A percentile compares a stretch with the other conserved stretches of the same genome.
These are phyloP conservation scores for Engraulis encrasicolus DNA, from an alignment of 2,113 vertebrate genomes.

Conservation along the genomic window DNA sequence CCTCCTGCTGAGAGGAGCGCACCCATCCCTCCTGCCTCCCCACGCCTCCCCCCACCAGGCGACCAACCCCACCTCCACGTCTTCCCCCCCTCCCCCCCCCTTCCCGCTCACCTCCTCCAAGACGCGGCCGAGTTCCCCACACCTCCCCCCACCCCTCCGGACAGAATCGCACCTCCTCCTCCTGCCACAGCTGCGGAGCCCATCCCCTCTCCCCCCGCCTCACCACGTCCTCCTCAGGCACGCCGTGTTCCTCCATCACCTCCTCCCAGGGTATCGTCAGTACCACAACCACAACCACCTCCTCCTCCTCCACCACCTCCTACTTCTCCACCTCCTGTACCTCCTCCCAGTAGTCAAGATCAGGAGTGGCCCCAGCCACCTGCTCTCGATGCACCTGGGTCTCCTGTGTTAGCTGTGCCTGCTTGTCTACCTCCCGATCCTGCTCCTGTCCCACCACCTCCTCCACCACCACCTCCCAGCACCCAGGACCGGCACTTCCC, in stretches of 20 bases:
- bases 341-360: background rate
- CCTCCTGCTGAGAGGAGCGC: slow-evolving; percentile 54
- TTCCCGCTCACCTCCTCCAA: slow-evolving; percentile 57
- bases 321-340: background rate
- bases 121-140: slow-evolving; percentile 63
- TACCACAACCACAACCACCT: too few species aligned
- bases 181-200: background rate
- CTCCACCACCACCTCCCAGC: background rate
- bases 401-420: background rate
- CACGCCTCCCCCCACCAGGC: slow-evolving; percentile 53
- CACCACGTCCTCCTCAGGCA: slow-evolving; percentile 39
- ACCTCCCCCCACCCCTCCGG: slow-evolving; percentile 62
- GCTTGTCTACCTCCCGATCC: background rate
- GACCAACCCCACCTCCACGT: slow-evolving; percentile 44
- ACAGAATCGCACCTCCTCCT: slow-evolving; percentile 30
- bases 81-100: slow-evolving; percentile 47
- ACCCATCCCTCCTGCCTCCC: slow-evolving; percentile 45
- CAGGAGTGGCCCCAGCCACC: too few species aligned
- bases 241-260: background rate
- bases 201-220: slow-evolving; percentile 34
- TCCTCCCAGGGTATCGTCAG: too few species aligned
- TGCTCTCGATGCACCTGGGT: background rate
- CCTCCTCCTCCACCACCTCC: background rate
- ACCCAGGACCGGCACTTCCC: background rate
- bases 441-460: background rate